These are phyloP conservation scores for Naja naja DNA, from an alignment of 2,113 vertebrate species.

Conservation along the genomic window DNA sequence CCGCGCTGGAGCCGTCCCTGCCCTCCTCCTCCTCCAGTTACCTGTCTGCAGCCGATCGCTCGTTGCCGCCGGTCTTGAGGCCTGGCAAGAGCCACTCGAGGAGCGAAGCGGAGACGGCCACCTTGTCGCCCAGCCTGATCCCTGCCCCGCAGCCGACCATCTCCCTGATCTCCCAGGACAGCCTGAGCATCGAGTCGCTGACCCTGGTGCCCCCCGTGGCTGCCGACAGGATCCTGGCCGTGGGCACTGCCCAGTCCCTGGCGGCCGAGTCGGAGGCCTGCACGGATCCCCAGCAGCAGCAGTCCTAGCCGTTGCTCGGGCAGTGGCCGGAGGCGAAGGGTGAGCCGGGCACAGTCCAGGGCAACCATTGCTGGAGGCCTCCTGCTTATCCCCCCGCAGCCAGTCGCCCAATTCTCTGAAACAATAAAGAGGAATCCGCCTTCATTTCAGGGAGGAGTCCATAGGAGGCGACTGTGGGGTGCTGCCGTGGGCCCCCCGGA, in stretches of 20 bases:
- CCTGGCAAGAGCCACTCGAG: constrained; percentile 58
- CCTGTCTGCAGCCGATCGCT: constrained; percentile 44
- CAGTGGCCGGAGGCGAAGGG: background rate
- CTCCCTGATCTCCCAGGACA: constrained; percentile 85
- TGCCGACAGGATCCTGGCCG: constrained; percentile 75
- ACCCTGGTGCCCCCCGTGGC: constrained; percentile 88
- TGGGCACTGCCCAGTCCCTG: constrained; percentile 54
- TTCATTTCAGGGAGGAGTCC: background rate
- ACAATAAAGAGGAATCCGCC: background rate
- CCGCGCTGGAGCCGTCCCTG: constrained; percentile 72
- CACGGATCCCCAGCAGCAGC: constrained; percentile 18
- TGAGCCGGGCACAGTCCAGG: background rate
- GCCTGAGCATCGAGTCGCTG: constrained; percentile 87
- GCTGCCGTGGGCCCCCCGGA: background rate
- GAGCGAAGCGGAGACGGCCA: constrained; percentile 59
- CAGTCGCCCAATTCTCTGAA: background rate
- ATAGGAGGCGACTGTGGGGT: background rate
- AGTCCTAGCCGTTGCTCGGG: background rate
- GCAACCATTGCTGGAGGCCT: background rate
- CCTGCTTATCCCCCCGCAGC: background rate
- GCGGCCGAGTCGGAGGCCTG: constrained; percentile 46
- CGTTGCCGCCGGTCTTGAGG: constrained; percentile 44
- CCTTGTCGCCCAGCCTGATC: constrained; percentile 90
- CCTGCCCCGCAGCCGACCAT: constrained; percentile 92
- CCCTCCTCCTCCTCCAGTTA: constrained; percentile 60